Evolutionary conservation across 2,888 invertebrate species (phyloP).

Genomic region (Cylloceria caligata): DNA sequence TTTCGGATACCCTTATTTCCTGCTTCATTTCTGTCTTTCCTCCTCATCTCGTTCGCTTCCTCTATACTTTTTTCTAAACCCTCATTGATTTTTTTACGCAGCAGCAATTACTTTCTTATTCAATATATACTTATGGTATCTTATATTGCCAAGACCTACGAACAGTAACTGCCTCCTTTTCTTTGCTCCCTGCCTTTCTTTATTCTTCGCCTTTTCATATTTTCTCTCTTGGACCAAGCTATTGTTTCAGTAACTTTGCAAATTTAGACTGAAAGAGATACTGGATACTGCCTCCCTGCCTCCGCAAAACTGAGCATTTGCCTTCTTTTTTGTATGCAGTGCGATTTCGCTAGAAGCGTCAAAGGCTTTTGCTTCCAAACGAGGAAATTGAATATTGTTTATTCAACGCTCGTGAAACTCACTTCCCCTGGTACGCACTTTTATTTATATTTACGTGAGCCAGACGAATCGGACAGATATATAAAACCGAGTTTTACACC

Average conservation of each 20-base stretch:
- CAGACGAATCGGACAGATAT: constrained; percentile 12
- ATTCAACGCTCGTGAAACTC: constrained; percentile 43
- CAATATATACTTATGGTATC: constrained; percentile 4
- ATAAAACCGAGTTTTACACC: constrained; percentile 40
- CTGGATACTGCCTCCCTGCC: neutral
- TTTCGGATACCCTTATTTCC: constrained; percentile 5
- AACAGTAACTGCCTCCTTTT: neutral
- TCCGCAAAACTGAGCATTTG: neutral
- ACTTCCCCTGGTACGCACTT: constrained; percentile 15
- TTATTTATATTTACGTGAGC: constrained; percentile 27
- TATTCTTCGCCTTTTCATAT: neutral
- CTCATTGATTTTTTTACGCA: neutral
- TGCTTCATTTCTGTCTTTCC: constrained; percentile 17
- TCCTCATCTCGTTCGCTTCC: neutral
- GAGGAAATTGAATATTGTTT: constrained; percentile 56
- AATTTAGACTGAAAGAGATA: neutral
- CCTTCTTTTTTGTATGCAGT: neutral
- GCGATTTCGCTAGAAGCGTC: neutral
- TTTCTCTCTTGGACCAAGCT: neutral
- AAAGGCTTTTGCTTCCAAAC: constrained; percentile 25
- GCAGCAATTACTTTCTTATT: constrained; percentile 4
- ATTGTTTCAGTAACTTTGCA: neutral
- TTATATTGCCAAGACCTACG: neutral
- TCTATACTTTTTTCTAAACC: neutral
- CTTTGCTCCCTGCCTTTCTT: neutral